Evolutionary conservation across 1,140 invertebrate genomes (phyloP), one percentile per base, ranked within the genome.

Genomic region (Zophobas morio): DNA sequence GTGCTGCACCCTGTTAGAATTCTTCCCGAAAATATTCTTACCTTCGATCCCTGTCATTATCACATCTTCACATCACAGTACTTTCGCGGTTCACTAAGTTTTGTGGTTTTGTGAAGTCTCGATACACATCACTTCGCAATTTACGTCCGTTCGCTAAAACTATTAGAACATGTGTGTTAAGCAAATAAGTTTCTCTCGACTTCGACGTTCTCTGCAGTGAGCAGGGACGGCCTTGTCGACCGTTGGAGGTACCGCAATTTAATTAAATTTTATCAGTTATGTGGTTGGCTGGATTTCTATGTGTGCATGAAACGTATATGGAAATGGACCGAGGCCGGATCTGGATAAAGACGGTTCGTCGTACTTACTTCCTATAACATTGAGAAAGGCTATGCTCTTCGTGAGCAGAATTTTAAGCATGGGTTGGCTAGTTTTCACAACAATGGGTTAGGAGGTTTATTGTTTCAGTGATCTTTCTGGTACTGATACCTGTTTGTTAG

Each of bases 331-430:
- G 60, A 66, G 60, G 60, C 60, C 60, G 60, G 39, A 66, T 66
- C 60, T 66, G 60, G 60, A 40, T 66, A 60, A 60, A 60, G 56
- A 60, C 49, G 39, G 60, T 66, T 66, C 60, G 60, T 66, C 60
- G 60, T 66, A 66, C 60, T 39, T 32, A 66, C 60, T 66, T 66
- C 60, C 60, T 66, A 66, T 66, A 66, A 42, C 60, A 66, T 46
- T 66, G 60, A 32, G 6, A 42, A 6, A 66, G 39, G 60, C 57
- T 6, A 34, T n/a, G n/a, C 20, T 51, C 0, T 5, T 42, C 60
- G 60, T 66, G 60, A 20, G 42, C 37, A n/a, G 60, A 66, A 66
- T 66, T 42, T 40, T 66, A 42, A 66, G 39, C 42, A 42, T 6
- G 60, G 2, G 32, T 42, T 66, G 39, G 2, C n/a, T 20, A 20